Percentiles rank a stretch among this genome's conserved stretches.
phyloP scores from a whole-genome alignment of 2,888 invertebrate genomes.

The Calameuta pallipes region DNA sequence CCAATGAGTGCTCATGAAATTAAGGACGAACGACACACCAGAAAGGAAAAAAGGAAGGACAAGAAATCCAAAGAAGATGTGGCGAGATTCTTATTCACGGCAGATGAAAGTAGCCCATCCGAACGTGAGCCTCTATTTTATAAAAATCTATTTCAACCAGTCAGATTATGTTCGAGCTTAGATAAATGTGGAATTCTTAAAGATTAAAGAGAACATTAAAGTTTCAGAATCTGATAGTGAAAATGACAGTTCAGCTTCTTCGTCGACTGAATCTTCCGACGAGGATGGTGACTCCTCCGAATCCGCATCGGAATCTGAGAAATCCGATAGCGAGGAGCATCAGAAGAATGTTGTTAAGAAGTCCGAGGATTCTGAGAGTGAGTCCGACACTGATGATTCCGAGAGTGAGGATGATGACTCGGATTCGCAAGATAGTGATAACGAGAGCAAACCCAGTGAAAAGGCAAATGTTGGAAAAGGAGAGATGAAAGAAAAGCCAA shows the following conservation, averaged over 20 bases:
- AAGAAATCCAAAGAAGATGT: constrained; percentile 68
- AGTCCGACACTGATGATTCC: constrained; percentile 54
- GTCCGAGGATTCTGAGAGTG: constrained; percentile 49
- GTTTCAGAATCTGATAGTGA: constrained; percentile 49
- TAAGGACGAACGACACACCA: constrained; percentile 45
- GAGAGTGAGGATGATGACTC: constrained; percentile 49
- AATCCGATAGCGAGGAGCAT: constrained; percentile 30
- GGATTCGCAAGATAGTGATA: constrained; percentile 43
- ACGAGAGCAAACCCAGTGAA: constrained; percentile 36
- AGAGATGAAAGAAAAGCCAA: constrained; percentile 67
- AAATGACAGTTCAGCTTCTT: constrained; percentile 66
- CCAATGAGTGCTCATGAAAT: constrained; percentile 50
- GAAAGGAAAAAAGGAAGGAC: constrained; percentile 54
- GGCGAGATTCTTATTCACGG: constrained; percentile 73
- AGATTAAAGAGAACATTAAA: constrained; percentile 36
- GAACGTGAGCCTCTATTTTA: constrained; percentile 44
- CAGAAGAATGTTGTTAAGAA: constrained; percentile 40
- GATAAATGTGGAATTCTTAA: not conserved
- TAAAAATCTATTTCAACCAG: not conserved
- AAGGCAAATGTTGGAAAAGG: constrained; percentile 48
- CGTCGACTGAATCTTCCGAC: constrained; percentile 45
- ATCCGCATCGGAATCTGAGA: constrained; percentile 52
- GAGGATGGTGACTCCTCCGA: constrained; percentile 57
- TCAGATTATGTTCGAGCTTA: constrained; percentile 4
- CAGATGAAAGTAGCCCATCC: constrained; percentile 63